Conservation (phyloP, 2,113 vertebrate species). For the Saccopteryx bilineata region DNA sequence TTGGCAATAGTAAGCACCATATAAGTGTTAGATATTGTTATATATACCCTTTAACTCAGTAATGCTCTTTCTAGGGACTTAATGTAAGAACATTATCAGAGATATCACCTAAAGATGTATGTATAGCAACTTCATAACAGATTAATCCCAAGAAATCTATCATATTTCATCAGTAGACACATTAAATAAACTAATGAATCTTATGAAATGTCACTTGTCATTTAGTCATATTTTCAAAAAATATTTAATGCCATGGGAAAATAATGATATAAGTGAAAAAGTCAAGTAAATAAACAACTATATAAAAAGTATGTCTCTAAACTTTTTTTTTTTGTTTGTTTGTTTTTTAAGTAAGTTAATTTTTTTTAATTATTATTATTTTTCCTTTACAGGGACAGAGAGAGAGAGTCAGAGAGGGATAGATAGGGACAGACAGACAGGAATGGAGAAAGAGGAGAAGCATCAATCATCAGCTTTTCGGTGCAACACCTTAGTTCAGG, state of each 20-base stretch:
- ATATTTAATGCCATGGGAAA: constrained; percentile 26
- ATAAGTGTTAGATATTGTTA: constrained; percentile 9
- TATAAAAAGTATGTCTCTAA: constrained; percentile 9
- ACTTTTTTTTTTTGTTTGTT: too few relatives aligned
- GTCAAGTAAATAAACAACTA: neutral
- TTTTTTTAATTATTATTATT: too few relatives aligned
- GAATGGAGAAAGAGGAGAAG: too few relatives aligned
- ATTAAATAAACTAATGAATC: constrained; percentile 59
- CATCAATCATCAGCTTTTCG: too few relatives aligned
- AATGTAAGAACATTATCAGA: constrained; percentile 50
- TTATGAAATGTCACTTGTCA: neutral
- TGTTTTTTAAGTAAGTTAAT: too few relatives aligned
- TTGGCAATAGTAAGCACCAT: constrained; percentile 15
- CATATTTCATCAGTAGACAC: neutral
- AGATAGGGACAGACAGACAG: too few relatives aligned
- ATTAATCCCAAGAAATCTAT: neutral
- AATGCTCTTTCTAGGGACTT: neutral
- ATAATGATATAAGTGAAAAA: constrained; percentile 27
- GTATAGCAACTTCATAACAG: constrained; percentile 42
- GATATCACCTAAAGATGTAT: neutral
- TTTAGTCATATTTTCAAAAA: constrained; percentile 40
- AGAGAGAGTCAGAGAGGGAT: too few relatives aligned
- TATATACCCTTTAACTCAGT: constrained; percentile 37
- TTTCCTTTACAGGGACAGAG: too few relatives aligned
- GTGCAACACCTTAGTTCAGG: too few relatives aligned